Base-by-base conservation (phyloP, 2,888 invertebrate species). In the Orthosia gracilis region DNA sequence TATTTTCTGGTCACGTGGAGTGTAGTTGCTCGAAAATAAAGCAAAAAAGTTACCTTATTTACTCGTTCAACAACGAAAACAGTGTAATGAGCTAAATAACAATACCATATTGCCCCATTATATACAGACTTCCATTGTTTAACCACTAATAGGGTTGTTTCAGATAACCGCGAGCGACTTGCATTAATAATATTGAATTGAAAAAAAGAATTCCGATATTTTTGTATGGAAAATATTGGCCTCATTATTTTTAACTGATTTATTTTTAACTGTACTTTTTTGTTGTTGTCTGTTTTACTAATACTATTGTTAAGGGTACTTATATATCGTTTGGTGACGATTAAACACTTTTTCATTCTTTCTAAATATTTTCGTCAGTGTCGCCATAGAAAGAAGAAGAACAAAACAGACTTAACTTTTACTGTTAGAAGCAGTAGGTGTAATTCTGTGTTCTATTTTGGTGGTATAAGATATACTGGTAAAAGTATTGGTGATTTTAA, bases 81-180 rank as follows among this genome's bases (percentile, higher is more conserved):
- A 21, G 7, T 49, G 4, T 76, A 78, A 76, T 57, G 52, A 62
- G 47, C 40, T 49, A 52, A 61, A 66, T 45, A 78, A 70, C 52
- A 52, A 82, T 54, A 76, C 23, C 12, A 61, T 31, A 65, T 26
- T 45, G 26, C 13, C 50, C 5, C 23, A 12, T 49, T 62, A 45
- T 57, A n/a, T 31, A 65, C 55, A 65, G 26, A 26, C 47, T n/a
- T 49, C 49, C 55, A 58, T 79, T 82, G 69, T 78, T 55, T 57
- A 78, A 61, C 49, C 71, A 52, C 64, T 81, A 81, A 81, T 74
- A 71, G 68, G 75, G 70, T 71, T 81, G 67, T 81, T 69, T 11
- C 66, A 74, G 55, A 54, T 58, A 18, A 59, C 82, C 59, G 31
- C 50, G 9, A 23, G 84, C 47, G 17, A 69, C 69, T 64, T 84